Conservation (phyloP, 2,888 invertebrate genomes). For the Cynaeus angustus region DNA sequence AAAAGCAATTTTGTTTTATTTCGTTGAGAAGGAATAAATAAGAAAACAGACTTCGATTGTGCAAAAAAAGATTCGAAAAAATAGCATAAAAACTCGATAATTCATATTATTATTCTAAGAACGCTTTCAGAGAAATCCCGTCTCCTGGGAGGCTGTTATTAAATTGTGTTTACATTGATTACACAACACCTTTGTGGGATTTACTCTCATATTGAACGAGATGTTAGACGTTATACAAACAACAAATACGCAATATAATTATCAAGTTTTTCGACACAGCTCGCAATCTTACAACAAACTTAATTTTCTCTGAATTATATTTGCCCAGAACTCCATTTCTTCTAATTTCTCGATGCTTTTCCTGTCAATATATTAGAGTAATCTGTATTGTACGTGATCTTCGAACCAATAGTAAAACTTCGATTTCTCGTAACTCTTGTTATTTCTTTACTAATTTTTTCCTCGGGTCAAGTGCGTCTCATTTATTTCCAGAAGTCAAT, state of each 20-base stretch:
- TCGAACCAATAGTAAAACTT: slow-evolving; percentile 28
- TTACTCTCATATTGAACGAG: neutral
- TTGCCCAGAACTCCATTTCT: slow-evolving; percentile 17
- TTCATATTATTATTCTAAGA: slow-evolving; percentile 22
- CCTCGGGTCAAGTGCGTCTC: slow-evolving; percentile 23
- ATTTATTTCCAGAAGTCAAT: slow-evolving; percentile 33
- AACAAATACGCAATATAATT: too few species aligned
- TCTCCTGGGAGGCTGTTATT: neutral
- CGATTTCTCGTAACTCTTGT: slow-evolving; percentile 13
- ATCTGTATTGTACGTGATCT: slow-evolving; percentile 39
- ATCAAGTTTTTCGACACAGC: too few species aligned
- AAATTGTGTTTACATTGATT: slow-evolving; percentile 13
- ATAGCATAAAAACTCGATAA: slow-evolving; percentile 21
- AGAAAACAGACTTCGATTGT: slow-evolving; percentile 33
- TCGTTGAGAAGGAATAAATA: slow-evolving; percentile 30
- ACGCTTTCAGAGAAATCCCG: slow-evolving; percentile 2
- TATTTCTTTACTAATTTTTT: slow-evolving; percentile 27
- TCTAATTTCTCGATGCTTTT: slow-evolving; percentile 29
- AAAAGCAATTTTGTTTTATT: slow-evolving; percentile 42
- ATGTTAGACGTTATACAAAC: neutral
- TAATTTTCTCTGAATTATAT: slow-evolving; percentile 6
- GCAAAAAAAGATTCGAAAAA: slow-evolving; percentile 4
- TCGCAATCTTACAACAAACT: neutral
- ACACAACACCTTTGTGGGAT: slow-evolving; percentile 7
- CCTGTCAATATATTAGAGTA: slow-evolving; percentile 40